Base-by-base conservation (phyloP, 2,113 vertebrate genomes). In the Grammomys dolichurus region DNA sequence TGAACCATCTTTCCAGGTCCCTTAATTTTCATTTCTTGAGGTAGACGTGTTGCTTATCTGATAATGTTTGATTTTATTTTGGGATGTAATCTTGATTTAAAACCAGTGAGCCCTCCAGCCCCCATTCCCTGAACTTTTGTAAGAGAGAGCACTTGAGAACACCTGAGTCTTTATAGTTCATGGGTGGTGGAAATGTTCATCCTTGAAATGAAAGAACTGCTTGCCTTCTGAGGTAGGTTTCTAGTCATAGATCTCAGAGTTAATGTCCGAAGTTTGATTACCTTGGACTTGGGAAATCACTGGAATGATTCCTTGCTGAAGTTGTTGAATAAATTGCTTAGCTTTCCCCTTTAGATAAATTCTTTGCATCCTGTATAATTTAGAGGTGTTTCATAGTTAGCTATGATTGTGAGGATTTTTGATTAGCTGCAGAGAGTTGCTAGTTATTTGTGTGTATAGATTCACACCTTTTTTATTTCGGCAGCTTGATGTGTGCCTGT, bases 21-120 rank as follows among this genome's bases (percentile, higher is more conserved):
- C 17, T 65, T 65, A 65, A 85, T 85, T 31, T 85, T 82, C 20
- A 73, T 70, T 94, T 96, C 24, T 91, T 82, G 54, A 33, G 48
- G 16, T 80, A 90, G 78, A 63, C 7, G 10, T 63, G 40, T 11
- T 82, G 28, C 73, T 95, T 96, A 65, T 90, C 40, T 94, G 65
- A 43, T 67, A 58, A 89, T 78, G 11, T 36, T 85, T 87, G 75
- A n/a, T 87, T 90, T 95, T 86, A 67, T 67, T 95, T 97, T 95
- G 84, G 40, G 28, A 28, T 36, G 43, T 5, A 89, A 3, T 89
- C 10, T 60, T 95, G 88, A 63, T 78, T 96, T 95, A 54, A 82
- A 90, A 48, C 26, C 26, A 40, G 8, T 36, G 3, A 33, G 3
- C 51, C 9, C 6, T 7, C 24, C 54, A 33, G 5, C 43, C 5